Evolutionary conservation across 2,888 invertebrate species (phyloP).

Genomic region (Trimorus sp.): DNA sequence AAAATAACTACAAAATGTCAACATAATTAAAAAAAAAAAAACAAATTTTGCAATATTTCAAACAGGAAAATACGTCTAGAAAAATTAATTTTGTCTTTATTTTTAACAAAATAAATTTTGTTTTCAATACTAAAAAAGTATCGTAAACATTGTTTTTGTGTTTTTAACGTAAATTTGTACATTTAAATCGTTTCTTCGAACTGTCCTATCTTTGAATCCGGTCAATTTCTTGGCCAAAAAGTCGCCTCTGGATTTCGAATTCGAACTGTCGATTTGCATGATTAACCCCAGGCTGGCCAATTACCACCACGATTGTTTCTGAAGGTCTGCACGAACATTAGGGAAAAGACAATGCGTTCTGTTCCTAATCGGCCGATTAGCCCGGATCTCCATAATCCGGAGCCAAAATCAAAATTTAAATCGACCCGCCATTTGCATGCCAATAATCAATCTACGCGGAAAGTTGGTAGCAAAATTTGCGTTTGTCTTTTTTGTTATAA

Average conservation of each 20-base stretch:
- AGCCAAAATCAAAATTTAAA: conserved; percentile 47
- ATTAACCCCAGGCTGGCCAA: conserved; percentile 46
- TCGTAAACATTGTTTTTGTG: no score
- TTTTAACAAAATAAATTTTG: no score
- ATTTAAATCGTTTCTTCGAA: no score
- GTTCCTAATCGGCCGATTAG: conserved; percentile 54
- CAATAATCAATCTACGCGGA: conserved; percentile 60
- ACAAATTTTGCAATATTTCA: no score
- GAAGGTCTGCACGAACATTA: conserved; percentile 56
- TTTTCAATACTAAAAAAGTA: no score
- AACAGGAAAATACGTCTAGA: no score
- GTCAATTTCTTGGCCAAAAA: background rate
- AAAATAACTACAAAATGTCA: no score
- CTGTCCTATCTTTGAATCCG: background rate
- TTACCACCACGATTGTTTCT: conserved; percentile 49
- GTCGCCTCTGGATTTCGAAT: background rate
- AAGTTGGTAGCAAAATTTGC: conserved; percentile 52
- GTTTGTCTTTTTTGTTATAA: conserved; percentile 3
- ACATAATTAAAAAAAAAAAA: no score
- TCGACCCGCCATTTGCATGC: conserved; percentile 55
- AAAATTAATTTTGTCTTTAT: no score
- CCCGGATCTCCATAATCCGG: conserved; percentile 56
- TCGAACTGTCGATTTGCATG: conserved; percentile 32
- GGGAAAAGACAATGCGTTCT: conserved; percentile 54
- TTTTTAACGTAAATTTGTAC: no score